These are phyloP conservation scores for Harpegnathos saltator DNA, from an alignment of 1,140 invertebrate species.

Conservation along the genomic window DNA sequence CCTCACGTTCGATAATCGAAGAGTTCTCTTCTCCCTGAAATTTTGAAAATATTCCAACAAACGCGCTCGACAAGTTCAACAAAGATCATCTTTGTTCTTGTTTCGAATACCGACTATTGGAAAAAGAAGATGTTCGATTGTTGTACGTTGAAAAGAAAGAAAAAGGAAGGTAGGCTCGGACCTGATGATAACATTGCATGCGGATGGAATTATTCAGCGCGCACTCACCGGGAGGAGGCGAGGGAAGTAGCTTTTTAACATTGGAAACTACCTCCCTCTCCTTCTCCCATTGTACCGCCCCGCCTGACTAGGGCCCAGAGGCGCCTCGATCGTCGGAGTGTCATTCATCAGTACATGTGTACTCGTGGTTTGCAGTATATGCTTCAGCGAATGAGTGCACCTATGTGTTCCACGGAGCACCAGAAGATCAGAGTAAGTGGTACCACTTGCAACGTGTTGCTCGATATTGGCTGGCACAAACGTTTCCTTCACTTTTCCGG, in stretches of 20 bases:
- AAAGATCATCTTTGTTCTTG: too few species aligned
- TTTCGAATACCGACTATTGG: too few species aligned
- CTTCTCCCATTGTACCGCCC: too few species aligned
- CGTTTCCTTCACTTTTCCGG: slow-evolving; percentile 46
- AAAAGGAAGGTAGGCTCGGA: neutral
- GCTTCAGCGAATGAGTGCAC: slow-evolving; percentile 94
- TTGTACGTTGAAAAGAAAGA: too few species aligned
- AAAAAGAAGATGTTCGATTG: too few species aligned
- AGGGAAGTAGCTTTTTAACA: slow-evolving; percentile 6
- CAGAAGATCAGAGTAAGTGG: slow-evolving; percentile 96
- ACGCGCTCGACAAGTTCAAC: too few species aligned
- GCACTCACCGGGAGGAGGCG: neutral
- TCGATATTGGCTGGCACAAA: slow-evolving; percentile 77
- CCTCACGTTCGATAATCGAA: neutral
- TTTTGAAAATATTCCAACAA: neutral
- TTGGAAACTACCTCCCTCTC: too few species aligned
- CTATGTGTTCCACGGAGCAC: slow-evolving; percentile 93
- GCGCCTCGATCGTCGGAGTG: slow-evolving; percentile 33
- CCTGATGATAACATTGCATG: slow-evolving; percentile 13
- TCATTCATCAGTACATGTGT: slow-evolving; percentile 76
- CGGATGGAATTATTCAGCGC: neutral
- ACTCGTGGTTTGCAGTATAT: slow-evolving; percentile 91
- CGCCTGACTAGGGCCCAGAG: slow-evolving; percentile 5
- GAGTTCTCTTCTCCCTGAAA: neutral
- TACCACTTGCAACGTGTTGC: slow-evolving; percentile 80